Evolutionary conservation across 2,113 vertebrate species (phyloP), one percentile per base, ranked within the genome.

Genomic region (Cyrtonyx montezumae): DNA sequence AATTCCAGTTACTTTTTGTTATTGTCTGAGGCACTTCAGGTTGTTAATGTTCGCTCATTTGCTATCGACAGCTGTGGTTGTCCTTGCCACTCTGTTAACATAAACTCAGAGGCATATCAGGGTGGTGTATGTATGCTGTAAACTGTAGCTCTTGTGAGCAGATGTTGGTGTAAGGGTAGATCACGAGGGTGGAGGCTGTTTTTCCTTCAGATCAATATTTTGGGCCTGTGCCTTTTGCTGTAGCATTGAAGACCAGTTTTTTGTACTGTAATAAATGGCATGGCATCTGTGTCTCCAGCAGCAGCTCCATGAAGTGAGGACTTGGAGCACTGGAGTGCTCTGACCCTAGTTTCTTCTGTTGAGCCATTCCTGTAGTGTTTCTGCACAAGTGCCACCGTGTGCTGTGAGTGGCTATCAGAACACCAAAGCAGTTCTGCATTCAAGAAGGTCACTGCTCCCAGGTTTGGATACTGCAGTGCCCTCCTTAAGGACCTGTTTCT

Each of bases 301-400:
- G 59, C 84, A 89, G 88, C 55, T 69, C 21, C 0, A 1, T 13
- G 45, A 28, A 58, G 49, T 8, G 48, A 42, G 58, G 36, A 51
- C 66, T 37, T 37, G 55, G 67, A 86, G 43, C 34, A 22, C 43
- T 40, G 69, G 28, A 76, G 43, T 25, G 43, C 46, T 6, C 28
- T 34, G 70, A 36, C 55, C 40, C 59, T 6, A 16, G 5, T 36
- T 73, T 71, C 23, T 40, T n/a, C 21, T 25, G 1, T 3, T 37
- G 46, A 34, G 22, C 12, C 62, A 65, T 19, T 58, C 11, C 55
- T 58, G 51, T 12, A 43, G 5, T 15, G 0, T 7, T 20, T 22
- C n/a, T 1, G 13, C 11, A 37, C 37, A 1, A 12, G 42, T 9
- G 4, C 46, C 3, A 2, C 62, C 7, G 9, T 2, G 32, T 22